phyloP scores from a whole-genome alignment of 2,113 vertebrate species.

The Stictonetta naevosa region DNA sequence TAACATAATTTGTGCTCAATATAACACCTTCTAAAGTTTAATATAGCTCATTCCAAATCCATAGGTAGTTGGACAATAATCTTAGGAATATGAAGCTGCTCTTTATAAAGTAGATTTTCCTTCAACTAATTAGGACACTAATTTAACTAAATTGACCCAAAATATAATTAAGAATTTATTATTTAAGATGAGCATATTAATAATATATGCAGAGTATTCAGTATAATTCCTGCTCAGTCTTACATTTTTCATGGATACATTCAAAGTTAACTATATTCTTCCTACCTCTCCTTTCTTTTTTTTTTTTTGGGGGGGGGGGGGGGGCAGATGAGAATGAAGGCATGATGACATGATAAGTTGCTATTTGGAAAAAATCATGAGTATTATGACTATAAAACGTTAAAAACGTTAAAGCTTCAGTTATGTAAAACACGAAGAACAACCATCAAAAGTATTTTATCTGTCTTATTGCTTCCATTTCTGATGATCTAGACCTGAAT shows the following conservation, averaged over 20 bases:
- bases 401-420: not conserved
- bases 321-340: no score
- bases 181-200: not conserved
- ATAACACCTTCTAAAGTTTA: not conserved
- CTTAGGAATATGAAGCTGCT: not conserved
- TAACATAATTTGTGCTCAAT: not conserved
- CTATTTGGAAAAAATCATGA: not conserved
- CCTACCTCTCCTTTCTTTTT: rapidly evolving
- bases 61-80: not conserved
- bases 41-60: not conserved
- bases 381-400: not conserved
- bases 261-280: not conserved
- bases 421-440: not conserved
- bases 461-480: not conserved
- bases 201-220: not conserved
- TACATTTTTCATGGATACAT: not conserved
- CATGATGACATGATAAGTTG: not conserved
- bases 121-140: not conserved
- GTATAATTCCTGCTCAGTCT: not conserved
- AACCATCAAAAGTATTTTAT: not conserved
- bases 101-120: not conserved
- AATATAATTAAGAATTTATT: not conserved
- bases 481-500: not conserved
- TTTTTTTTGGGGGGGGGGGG: rapidly evolving
- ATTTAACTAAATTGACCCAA: not conserved